Conservation (phyloP, 2,888 invertebrate genomes). For the Drosophila siamana region DNA sequence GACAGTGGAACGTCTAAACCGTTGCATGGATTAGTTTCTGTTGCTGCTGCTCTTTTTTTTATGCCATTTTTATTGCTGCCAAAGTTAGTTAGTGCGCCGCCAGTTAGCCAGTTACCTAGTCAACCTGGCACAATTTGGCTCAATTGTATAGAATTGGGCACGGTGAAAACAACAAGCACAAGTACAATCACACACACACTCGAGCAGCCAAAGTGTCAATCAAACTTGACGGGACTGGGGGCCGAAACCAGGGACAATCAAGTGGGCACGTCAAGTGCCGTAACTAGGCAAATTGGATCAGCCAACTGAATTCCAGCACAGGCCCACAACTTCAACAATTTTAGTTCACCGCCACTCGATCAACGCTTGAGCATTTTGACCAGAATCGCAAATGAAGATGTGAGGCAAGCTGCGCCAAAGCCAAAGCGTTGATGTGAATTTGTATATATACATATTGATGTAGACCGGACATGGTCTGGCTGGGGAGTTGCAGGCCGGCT, state of each 20-base stretch:
- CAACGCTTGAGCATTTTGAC: conserved; percentile 8
- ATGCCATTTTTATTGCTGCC: conserved; percentile 37
- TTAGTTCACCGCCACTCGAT: background rate
- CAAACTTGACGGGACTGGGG: conserved; percentile 22
- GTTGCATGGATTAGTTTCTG: conserved; percentile 55
- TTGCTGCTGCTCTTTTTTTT: background rate
- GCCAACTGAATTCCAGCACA: conserved; percentile 2
- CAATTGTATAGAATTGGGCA: conserved; percentile 60
- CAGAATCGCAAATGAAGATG: conserved; percentile 44
- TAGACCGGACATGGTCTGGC: conserved; percentile 40
- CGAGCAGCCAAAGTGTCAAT: conserved; percentile 49
- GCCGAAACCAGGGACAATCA: conserved; percentile 25
- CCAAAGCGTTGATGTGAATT: background rate
- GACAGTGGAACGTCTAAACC: conserved; percentile 54
- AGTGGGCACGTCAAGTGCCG: conserved; percentile 43
- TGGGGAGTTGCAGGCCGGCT: background rate
- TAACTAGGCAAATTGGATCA: conserved; percentile 34
- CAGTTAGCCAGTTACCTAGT: conserved; percentile 11
- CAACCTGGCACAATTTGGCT: conserved; percentile 53
- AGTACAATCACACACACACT: conserved; percentile 3
- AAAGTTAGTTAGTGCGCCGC: conserved; percentile 48
- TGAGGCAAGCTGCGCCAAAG: conserved; percentile 12
- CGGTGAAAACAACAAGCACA: conserved; percentile 42
- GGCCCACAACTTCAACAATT: background rate
- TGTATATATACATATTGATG: conserved; percentile 13